phyloP scores from a whole-genome alignment of 2,888 invertebrate species.

The Venusia cambrica region DNA sequence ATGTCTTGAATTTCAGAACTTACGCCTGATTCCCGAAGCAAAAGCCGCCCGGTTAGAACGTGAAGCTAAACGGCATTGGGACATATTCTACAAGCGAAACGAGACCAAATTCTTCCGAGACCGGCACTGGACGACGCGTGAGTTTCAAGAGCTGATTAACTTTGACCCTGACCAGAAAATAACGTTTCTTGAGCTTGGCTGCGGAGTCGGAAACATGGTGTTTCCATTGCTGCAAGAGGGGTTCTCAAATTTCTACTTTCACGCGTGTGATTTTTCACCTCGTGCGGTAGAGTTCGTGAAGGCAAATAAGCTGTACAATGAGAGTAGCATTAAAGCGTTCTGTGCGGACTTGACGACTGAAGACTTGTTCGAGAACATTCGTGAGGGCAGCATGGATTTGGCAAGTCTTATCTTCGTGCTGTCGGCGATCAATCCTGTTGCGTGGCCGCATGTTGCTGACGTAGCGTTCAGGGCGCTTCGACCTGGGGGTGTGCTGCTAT shows the following conservation, averaged over 20 bases:
- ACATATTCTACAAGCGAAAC: constrained; percentile 97
- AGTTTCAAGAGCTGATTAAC: constrained; percentile 90
- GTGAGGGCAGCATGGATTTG: constrained; percentile 84
- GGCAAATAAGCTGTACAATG: constrained; percentile 83
- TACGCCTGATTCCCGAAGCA: constrained; percentile 79
- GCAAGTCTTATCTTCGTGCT: constrained; percentile 96
- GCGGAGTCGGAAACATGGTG: constrained; percentile 98
- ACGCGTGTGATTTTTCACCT: constrained; percentile 96
- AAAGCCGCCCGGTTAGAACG: constrained; percentile 89
- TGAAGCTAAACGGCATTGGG: constrained; percentile 95
- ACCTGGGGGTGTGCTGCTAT: constrained; percentile 90
- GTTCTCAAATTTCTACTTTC: constrained; percentile 82
- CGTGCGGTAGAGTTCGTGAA: constrained; percentile 94
- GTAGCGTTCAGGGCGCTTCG: constrained; percentile 85
- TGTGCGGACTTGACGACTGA: constrained; percentile 91
- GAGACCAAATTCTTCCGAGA: constrained; percentile 96
- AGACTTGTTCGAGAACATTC: constrained; percentile 80
- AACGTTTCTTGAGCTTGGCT: constrained; percentile 91
- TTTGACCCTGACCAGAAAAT: constrained; percentile 79
- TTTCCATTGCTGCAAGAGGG: constrained; percentile 94
- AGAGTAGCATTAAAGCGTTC: constrained; percentile 86
- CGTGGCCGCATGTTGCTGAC: constrained; percentile 83
- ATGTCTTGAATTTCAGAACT: constrained; percentile 85
- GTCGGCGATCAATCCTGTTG: constrained; percentile 95
- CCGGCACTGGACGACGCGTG: constrained; percentile 97